These are phyloP conservation scores for Drosophila pseudoobscura DNA, from an alignment of 1,140 invertebrate species.

Conservation along the genomic window DNA sequence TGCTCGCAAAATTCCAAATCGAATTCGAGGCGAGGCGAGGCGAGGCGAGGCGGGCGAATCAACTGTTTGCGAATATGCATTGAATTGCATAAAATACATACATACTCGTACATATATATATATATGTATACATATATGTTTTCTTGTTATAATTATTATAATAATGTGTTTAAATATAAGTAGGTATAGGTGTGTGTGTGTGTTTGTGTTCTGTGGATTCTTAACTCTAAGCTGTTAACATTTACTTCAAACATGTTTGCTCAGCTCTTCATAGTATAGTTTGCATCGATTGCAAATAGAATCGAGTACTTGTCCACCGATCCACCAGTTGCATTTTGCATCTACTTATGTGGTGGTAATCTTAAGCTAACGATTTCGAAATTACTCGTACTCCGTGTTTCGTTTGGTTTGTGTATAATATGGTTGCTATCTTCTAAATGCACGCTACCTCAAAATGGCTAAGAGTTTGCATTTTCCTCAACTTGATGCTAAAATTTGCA, in stretches of 20 bases:
- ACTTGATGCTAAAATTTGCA: conserved; percentile 45
- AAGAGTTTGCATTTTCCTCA: conserved; percentile 59
- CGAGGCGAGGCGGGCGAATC: conserved; percentile 10
- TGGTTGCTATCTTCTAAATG: conserved; percentile 61
- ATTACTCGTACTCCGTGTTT: conserved; percentile 33
- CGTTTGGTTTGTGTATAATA: conserved; percentile 11
- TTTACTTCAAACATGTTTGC: conserved; percentile 40
- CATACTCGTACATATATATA: conserved; percentile 12
- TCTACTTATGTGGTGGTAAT: conserved; percentile 36
- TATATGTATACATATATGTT: conserved; percentile 29
- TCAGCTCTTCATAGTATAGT: conserved; percentile 19
- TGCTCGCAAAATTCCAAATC: neutral
- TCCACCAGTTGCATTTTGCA: conserved; percentile 16
- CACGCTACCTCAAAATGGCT: conserved; percentile 77
- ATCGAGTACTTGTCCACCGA: conserved; percentile 1
- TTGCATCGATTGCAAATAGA: conserved; percentile 15
- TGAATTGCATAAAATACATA: conserved; percentile 32
- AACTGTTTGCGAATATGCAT: conserved; percentile 45
- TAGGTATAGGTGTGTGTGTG: conserved; percentile 19
- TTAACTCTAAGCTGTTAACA: conserved; percentile 48
- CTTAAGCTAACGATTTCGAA: conserved; percentile 13
- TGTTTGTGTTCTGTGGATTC: conserved; percentile 22
- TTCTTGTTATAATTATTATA: conserved; percentile 46
- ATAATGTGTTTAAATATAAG: conserved; percentile 27
- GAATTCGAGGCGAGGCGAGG: neutral